These are phyloP conservation scores for Drosophila guanche DNA, from an alignment of 1,140 invertebrate genomes.

Conservation along the genomic window DNA sequence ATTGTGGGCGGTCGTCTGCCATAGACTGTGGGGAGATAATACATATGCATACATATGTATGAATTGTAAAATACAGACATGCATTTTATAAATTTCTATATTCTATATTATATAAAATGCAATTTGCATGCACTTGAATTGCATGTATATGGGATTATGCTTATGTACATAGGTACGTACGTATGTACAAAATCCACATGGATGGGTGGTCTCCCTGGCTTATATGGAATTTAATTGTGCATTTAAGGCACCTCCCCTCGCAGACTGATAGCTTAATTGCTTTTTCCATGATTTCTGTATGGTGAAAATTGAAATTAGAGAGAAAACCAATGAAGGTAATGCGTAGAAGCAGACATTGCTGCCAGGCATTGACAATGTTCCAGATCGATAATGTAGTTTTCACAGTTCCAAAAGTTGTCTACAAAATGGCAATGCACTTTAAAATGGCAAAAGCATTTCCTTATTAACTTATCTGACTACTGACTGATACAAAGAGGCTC, in stretches of 20 bases:
- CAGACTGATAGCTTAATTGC: constrained; percentile 45
- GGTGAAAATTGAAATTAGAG: constrained; percentile 36
- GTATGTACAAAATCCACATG: constrained; percentile 5
- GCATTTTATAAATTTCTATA: constrained; percentile 32
- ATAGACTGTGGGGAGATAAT: background rate
- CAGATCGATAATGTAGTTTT: too few species aligned
- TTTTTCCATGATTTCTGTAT: constrained; percentile 31
- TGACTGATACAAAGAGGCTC: too few species aligned
- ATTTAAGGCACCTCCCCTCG: constrained; percentile 20
- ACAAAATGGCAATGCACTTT: too few species aligned
- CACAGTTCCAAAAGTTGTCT: too few species aligned
- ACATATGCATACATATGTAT: constrained; percentile 24
- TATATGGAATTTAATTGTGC: constrained; percentile 45
- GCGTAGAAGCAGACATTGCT: too few species aligned
- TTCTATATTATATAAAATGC: constrained; percentile 35
- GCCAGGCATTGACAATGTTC: too few species aligned
- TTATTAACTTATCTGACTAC: too few species aligned
- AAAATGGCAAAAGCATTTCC: too few species aligned
- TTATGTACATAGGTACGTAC: constrained; percentile 23
- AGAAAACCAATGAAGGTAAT: too few species aligned
- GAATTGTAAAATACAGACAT: constrained; percentile 7
- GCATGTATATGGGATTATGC: constrained; percentile 36
- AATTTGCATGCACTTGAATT: constrained; percentile 47
- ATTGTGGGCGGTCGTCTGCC: constrained; percentile 21
- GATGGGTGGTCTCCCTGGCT: constrained; percentile 30